Evolutionary conservation across 2,888 invertebrate species (phyloP).

Genomic region (Drepana falcataria): DNA sequence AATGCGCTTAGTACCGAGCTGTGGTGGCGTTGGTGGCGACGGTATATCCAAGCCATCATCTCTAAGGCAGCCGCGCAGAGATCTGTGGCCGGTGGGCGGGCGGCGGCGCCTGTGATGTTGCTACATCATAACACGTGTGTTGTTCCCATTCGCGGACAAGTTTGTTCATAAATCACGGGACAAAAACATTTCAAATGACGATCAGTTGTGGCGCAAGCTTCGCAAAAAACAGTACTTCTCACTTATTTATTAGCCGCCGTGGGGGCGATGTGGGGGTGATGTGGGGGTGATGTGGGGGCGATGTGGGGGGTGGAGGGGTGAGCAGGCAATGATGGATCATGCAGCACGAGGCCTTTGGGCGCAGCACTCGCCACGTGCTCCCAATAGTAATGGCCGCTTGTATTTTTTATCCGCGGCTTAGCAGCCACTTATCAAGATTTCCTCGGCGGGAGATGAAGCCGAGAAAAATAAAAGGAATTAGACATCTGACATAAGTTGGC

Average conservation of each 20-base stretch:
- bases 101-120: not conserved
- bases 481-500: slow-evolving; percentile 7
- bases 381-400: slow-evolving; percentile 1
- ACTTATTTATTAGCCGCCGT: not conserved
- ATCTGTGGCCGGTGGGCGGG: no score
- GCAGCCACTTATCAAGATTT: slow-evolving; percentile 4
- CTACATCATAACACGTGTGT: not conserved
- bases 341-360: not conserved
- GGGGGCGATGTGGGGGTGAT: not conserved
- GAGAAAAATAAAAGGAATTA: slow-evolving; percentile 8
- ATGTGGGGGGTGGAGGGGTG: not conserved
- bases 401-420: slow-evolving; percentile 1
- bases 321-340: not conserved
- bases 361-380: not conserved
- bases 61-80: no score
- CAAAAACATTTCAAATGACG: not conserved
- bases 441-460: slow-evolving; percentile 5
- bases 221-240: not conserved
- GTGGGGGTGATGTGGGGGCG: no score
- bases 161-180: not conserved
- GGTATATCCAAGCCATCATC: no score
- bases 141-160: not conserved
- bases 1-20: no score
- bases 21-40: no score
- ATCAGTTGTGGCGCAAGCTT: not conserved